Percentiles rank a stretch among this genome's conserved stretches.
Evolutionary conservation across 1,140 invertebrate species (phyloP).

Genomic region (Sminthurinus signatus): DNA sequence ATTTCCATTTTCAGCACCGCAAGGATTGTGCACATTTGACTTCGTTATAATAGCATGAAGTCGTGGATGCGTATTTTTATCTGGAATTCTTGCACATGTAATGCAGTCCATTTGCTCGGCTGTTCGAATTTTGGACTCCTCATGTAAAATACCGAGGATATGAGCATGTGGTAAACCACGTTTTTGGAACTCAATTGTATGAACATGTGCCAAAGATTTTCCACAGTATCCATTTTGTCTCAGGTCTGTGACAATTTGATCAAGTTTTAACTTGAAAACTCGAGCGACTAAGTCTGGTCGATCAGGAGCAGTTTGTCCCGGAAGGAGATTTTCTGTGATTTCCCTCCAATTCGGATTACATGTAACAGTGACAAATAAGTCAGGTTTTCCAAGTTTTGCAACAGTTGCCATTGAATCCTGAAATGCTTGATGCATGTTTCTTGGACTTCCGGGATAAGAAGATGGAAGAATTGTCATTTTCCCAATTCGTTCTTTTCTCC

Average conservation of each 20-base stretch:
- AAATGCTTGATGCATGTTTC: conserved; percentile 43
- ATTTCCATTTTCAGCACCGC: conserved; percentile 40
- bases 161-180: conserved; percentile 45
- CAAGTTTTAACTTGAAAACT: conserved; percentile 49
- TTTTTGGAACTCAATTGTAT: conserved; percentile 44
- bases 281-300: conserved; percentile 48
- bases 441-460: conserved; percentile 41
- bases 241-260: conserved; percentile 42
- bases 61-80: conserved; percentile 27
- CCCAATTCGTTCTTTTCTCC: conserved; percentile 33
- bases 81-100: conserved; percentile 35
- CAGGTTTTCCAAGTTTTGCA: conserved; percentile 45
- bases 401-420: conserved; percentile 48
- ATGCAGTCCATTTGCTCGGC: conserved; percentile 34
- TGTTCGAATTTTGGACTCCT: conserved; percentile 26
- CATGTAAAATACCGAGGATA: conserved; percentile 39
- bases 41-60: conserved; percentile 2
- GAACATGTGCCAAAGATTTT: conserved; percentile 27
- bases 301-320: conserved; percentile 43
- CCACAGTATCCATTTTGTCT: conserved; percentile 39
- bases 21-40: conserved; percentile 21
- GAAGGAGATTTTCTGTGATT: conserved; percentile 41
- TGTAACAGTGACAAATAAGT: conserved; percentile 49
- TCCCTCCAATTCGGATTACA: conserved; percentile 48
- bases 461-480: conserved; percentile 19